Evolutionary conservation across 2,113 vertebrate genomes (phyloP), one percentile per base, ranked within the genome.

Genomic region (Rhipidura dahli): DNA sequence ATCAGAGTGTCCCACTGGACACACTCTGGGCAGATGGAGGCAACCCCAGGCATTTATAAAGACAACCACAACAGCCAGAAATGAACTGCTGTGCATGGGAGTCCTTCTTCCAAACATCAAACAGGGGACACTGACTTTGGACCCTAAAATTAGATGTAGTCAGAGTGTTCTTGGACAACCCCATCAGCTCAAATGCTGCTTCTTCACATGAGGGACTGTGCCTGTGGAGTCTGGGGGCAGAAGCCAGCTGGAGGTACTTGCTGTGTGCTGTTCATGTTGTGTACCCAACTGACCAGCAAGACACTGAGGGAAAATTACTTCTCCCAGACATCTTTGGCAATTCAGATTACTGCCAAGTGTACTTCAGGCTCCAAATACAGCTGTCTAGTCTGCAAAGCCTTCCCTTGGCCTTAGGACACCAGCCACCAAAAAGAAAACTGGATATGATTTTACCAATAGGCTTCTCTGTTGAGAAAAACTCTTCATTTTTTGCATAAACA

Each of bases 101-200:
- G 7, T 50, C 40, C 16, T 88, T 24, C 82, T 77, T 80, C 61
- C n/a, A 73, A 81, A 77, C 12, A 54, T 28, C 28, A 44, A 72
- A 68, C 33, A 64, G n/a, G 0, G 2, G 22, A 69, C 30, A 51
- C 37, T 40, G 39, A 5, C 0, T 35, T 50, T 66, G 37, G 9
- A 8, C 35, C 27, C 30, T 89, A 68, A 73, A 87, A 40, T 66
- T 7, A 70, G 22, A 47, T 15, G 7, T 4, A 78, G 27, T 51
- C 0, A 0, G 15, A 70, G 33, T 2, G 1, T 42, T 78, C 68
- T 77, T 30, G 8, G 27, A 68, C 17, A 76, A 35, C 4, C 3
- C 42, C 2, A 0, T 24, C 30, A 26, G 49, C 53, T 92, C 71
- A 61, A 4, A 3, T 44, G 27, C 63, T 53, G 15, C 37, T 72